Conservation (phyloP, 2,113 vertebrate genomes). For the Alethe diademata region DNA sequence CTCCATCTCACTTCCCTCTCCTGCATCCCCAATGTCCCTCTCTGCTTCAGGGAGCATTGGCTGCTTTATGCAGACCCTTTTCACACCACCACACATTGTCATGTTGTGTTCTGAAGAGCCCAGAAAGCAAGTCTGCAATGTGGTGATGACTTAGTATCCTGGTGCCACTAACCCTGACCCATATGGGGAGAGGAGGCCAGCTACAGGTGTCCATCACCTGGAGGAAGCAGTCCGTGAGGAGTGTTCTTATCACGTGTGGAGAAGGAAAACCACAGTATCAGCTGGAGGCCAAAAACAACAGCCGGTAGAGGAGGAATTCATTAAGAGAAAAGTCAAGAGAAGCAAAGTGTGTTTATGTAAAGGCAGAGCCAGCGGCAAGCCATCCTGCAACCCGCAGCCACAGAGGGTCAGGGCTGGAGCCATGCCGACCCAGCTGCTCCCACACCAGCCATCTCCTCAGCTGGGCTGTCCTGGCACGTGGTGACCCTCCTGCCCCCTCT, state of each 20-base stretch:
- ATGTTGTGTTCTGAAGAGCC: neutral
- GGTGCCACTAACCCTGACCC: neutral
- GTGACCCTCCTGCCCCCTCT: neutral
- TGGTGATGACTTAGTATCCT: neutral
- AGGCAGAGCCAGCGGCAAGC: neutral
- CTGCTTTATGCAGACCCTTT: neutral
- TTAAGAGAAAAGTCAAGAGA: slow-evolving; percentile 42
- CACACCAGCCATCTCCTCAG: neutral
- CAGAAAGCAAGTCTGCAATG: neutral
- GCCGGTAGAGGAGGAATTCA: slow-evolving; percentile 37
- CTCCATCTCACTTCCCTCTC: neutral
- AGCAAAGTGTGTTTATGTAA: slow-evolving; percentile 41
- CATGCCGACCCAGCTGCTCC: neutral
- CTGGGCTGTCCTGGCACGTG: neutral
- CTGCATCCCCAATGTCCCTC: neutral
- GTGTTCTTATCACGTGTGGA: slow-evolving; percentile 21
- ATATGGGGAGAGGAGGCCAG: neutral
- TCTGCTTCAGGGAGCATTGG: neutral
- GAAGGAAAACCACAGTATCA: slow-evolving; percentile 47
- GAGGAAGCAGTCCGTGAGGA: neutral
- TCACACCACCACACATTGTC: neutral
- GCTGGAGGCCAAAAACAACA: slow-evolving; percentile 54
- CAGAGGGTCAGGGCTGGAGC: neutral
- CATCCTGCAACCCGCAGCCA: neutral
- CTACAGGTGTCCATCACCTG: slow-evolving; percentile 55